Percentiles rank a stretch among this genome's conserved stretches.
phyloP scores from a whole-genome alignment of 2,888 invertebrate species.

The Volucella inflata region DNA sequence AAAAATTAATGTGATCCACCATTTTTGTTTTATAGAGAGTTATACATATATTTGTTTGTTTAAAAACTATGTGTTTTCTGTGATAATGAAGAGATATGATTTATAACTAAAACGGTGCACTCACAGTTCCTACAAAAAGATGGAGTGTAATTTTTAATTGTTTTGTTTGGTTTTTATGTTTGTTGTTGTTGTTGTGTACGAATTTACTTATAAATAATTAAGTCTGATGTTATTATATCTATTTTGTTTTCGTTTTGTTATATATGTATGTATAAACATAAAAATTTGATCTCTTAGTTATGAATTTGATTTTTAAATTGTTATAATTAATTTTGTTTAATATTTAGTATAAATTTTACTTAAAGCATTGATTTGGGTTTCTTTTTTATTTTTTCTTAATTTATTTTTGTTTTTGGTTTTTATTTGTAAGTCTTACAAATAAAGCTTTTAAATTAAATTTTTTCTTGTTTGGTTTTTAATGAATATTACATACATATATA shows the following conservation, averaged over 20 bases:
- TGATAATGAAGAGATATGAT: slow-evolving; percentile 59
- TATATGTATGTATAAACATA: slow-evolving; percentile 55
- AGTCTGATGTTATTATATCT: slow-evolving; percentile 6
- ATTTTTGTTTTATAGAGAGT: not conserved
- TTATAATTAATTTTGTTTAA: slow-evolving; percentile 23
- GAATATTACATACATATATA: slow-evolving; percentile 61
- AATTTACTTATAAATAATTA: slow-evolving; percentile 18
- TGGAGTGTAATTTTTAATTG: not conserved
- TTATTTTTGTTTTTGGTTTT: slow-evolving; percentile 30
- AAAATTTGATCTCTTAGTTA: slow-evolving; percentile 43
- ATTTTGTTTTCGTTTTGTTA: slow-evolving; percentile 9
- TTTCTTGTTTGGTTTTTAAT: slow-evolving; percentile 17
- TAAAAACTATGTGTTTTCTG: slow-evolving; percentile 29
- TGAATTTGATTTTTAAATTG: slow-evolving; percentile 36
- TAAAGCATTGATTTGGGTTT: slow-evolving; percentile 64
- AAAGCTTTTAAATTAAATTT: slow-evolving; percentile 30
- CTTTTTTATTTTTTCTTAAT: slow-evolving; percentile 10
- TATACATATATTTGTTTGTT: slow-evolving; percentile 4
- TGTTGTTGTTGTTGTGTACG: not conserved
- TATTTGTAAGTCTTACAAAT: slow-evolving; percentile 32
- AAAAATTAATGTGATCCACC: slow-evolving; percentile 17
- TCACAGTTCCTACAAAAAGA: not conserved
- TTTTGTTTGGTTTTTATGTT: slow-evolving; percentile 1
- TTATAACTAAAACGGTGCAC: slow-evolving; percentile 41
- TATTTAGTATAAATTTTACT: slow-evolving; percentile 62